Evolutionary conservation across 2,113 vertebrate genomes (phyloP), one percentile per base, ranked within the genome.

Genomic region (Erinaceus europaeus): DNA sequence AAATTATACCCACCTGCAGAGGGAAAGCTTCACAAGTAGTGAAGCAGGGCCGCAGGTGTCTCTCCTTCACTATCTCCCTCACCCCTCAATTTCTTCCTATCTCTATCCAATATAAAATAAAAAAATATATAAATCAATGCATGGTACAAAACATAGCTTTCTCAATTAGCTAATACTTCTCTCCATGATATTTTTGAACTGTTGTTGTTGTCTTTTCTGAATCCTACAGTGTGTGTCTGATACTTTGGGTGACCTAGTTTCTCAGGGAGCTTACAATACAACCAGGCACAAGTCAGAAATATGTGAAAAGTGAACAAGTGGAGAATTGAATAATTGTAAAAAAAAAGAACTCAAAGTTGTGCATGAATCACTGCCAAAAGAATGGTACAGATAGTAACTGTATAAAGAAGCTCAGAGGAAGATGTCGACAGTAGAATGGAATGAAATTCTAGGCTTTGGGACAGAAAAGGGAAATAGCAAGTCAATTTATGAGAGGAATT

Each of bases 161-260:
- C 46, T 86, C 73, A 73, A 80, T 83, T 44, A 87, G 55, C 20
- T 94, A 81, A 67, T 87, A 32, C 25, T 82, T 29, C 82, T 69
- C 40, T 88, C 72, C 9, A 32, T 76, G 4, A 34, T 44, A 59
- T 53, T 86, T 44, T 34, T 82, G 9, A 86, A 68, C 7, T 69
- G 44, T 78, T 5, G 34, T 73, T 90, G 84, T 72, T 20, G 34
- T 68, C 79, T 79, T 64, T 93, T 84, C 27, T 84, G 77, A 85
- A 85, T 89, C 18, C n/a, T 40, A 23, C 25, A 67, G 38, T 2
- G 36, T 44, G 9, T 27, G 72, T n/a, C 27, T 55, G 61, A 52
- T 34, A 79, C 15, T 83, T 80, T 73, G 32, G 23, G 15, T 14
- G 32, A 48, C 17, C 42, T 40, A 69, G 0, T 77, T 77, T 68